These are phyloP conservation scores for Apocheima hispidaria DNA, from an alignment of 2,888 invertebrate species.

Conservation along the genomic window DNA sequence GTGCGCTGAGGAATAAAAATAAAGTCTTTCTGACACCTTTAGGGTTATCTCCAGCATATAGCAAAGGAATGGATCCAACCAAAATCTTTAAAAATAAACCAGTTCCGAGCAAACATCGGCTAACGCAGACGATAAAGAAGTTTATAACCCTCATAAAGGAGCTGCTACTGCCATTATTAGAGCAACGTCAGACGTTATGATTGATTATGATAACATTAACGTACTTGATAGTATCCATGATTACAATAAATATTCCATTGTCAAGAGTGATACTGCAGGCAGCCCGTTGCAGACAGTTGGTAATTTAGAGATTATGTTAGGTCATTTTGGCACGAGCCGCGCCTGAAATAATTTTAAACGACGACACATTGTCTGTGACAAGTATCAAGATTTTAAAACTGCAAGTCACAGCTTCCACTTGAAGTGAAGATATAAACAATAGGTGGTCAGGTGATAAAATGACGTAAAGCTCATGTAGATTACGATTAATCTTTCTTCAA, in stretches of 20 bases:
- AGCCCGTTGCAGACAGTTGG: slow-evolving; percentile 13
- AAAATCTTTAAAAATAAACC: slow-evolving; percentile 34
- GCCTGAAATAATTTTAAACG: not conserved
- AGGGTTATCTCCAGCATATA: slow-evolving; percentile 10
- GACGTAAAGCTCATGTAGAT: not conserved
- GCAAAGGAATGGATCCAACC: slow-evolving; percentile 9
- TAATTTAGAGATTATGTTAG: slow-evolving; percentile 15
- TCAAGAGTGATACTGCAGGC: slow-evolving; percentile 10
- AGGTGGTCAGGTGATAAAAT: slow-evolving; percentile 5
- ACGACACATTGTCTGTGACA: not conserved
- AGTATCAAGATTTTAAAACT: not conserved
- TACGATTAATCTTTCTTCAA: not conserved
- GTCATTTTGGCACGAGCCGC: slow-evolving; percentile 5
- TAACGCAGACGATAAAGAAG: slow-evolving; percentile 36
- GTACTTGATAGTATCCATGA: slow-evolving; percentile 20
- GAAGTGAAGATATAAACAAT: slow-evolving; percentile 1
- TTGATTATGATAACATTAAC: slow-evolving; percentile 43
- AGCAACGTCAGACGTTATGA: slow-evolving; percentile 36
- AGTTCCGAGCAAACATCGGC: slow-evolving; percentile 24
- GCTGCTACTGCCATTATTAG: slow-evolving; percentile 27
- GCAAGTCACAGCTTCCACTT: not conserved
- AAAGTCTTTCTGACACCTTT: slow-evolving; percentile 4
- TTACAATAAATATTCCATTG: slow-evolving; percentile 47
- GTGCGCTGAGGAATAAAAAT: not conserved
- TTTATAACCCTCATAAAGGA: slow-evolving; percentile 39